These are phyloP conservation scores for Zaprionus taronus DNA, from an alignment of 1,140 invertebrate genomes.

Conservation along the genomic window DNA sequence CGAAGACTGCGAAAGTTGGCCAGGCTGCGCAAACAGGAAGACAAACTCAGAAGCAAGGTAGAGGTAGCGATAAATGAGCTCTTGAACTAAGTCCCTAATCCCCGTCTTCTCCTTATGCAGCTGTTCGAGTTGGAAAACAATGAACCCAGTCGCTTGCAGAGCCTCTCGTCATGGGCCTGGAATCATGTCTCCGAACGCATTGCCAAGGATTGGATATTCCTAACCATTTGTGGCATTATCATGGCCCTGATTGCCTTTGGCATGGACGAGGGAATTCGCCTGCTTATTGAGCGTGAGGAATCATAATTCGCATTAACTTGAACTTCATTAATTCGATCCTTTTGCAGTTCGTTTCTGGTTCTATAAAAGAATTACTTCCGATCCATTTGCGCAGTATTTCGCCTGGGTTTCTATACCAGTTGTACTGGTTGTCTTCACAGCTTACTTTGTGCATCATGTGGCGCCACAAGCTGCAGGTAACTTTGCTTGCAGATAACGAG, in stretches of 20 bases:
- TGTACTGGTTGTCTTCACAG: constrained; percentile 94
- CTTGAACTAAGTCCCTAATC: neutral
- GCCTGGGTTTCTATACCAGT: constrained; percentile 95
- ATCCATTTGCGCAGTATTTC: constrained; percentile 93
- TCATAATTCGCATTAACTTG: neutral
- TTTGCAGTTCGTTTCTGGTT: constrained; percentile 95
- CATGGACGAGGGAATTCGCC: constrained; percentile 97
- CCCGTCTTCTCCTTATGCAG: neutral
- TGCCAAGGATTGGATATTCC: constrained; percentile 98
- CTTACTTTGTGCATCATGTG: constrained; percentile 96
- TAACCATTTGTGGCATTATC: constrained; percentile 96
- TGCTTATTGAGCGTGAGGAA: constrained; percentile 93
- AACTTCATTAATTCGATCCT: neutral
- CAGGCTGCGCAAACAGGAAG: constrained; percentile 90
- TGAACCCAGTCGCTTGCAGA: constrained; percentile 83
- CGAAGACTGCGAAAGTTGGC: constrained; percentile 88
- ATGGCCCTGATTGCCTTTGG: constrained; percentile 97
- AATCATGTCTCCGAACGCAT: constrained; percentile 90
- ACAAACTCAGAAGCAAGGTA: constrained; percentile 87
- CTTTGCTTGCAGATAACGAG: neutral
- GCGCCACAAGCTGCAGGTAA: constrained; percentile 94
- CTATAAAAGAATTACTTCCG: constrained; percentile 92
- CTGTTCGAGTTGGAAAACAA: constrained; percentile 78
- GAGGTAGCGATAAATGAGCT: neutral
- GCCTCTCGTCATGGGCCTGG: constrained; percentile 88